A percentile compares a stretch with the other conserved stretches of the same genome.
These are phyloP conservation scores for Chromis chromis DNA, from an alignment of 2,797 vertebrate genomes.

Conservation along the genomic window DNA sequence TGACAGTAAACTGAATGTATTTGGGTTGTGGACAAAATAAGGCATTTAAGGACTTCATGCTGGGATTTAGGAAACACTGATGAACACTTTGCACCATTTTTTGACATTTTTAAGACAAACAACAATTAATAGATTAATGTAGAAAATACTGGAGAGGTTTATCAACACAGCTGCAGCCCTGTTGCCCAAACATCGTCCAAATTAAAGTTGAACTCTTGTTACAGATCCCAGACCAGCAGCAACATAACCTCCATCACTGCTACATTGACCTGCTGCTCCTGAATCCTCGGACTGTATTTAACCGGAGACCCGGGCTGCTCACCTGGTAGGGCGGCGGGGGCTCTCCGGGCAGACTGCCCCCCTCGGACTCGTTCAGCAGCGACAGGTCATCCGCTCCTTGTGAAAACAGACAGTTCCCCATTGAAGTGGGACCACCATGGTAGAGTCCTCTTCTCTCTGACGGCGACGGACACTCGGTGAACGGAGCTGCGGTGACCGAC, in stretches of 20 bases:
- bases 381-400: slow-evolving; percentile 86
- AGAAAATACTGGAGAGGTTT: too few relatives aligned
- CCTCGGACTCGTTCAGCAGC: slow-evolving; percentile 88
- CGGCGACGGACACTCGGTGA: background rate
- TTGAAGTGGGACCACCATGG: slow-evolving; percentile 75
- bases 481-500: background rate
- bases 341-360: slow-evolving; percentile 86
- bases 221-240: background rate
- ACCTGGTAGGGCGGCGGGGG: slow-evolving; percentile 87
- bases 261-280: background rate
- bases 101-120: too few relatives aligned
- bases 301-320: slow-evolving; percentile 25
- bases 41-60: too few relatives aligned
- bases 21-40: too few relatives aligned
- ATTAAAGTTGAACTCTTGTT: background rate
- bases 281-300: slow-evolving; percentile 19
- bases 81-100: too few relatives aligned
- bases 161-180: too few relatives aligned
- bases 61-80: too few relatives aligned
- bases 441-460: slow-evolving; percentile 10
- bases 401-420: slow-evolving; percentile 91
- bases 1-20: too few relatives aligned
- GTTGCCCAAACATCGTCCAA: too few relatives aligned
- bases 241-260: too few relatives aligned
- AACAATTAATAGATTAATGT: too few relatives aligned